Percentiles rank a stretch among this genome's conserved stretches.
Evolutionary conservation across 2,113 vertebrate species (phyloP).

Genomic region (Notothenia coriiceps): DNA sequence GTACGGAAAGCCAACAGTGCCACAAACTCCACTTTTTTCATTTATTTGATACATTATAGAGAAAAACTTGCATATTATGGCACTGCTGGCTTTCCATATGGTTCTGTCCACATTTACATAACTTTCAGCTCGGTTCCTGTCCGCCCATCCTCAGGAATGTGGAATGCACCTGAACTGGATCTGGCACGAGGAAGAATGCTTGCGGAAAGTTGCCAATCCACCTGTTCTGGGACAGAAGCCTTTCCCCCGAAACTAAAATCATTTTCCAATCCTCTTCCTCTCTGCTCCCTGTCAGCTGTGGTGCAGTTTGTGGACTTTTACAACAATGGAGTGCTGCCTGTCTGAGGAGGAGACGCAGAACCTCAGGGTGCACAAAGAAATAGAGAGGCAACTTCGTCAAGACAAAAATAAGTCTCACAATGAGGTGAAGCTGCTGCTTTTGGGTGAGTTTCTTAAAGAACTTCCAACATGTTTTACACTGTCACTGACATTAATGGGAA

Average conservation of each 20-base stretch:
- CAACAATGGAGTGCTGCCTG: conserved; percentile 86
- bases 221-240: conserved; percentile 46
- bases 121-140: neutral
- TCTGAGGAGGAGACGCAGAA: conserved; percentile 82
- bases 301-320: neutral
- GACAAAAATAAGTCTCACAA: conserved; percentile 78
- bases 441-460: conserved; percentile 82
- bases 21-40: too few species aligned
- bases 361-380: conserved; percentile 85
- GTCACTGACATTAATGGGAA: neutral
- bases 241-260: neutral
- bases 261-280: conserved; percentile 1
- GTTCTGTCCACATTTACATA: neutral
- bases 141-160: conserved; percentile 54
- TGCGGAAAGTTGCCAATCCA: conserved; percentile 3
- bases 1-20: too few species aligned
- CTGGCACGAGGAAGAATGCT: conserved; percentile 57
- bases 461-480: conserved; percentile 1
- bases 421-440: conserved; percentile 87
- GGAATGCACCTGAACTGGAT: conserved; percentile 70
- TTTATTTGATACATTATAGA: too few species aligned
- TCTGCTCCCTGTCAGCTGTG: neutral
- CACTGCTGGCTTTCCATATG: neutral
- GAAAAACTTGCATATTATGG: too few species aligned
- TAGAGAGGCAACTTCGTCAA: conserved; percentile 85